Conservation (phyloP, 2,797 vertebrate species). For the Bradypus variegatus region DNA sequence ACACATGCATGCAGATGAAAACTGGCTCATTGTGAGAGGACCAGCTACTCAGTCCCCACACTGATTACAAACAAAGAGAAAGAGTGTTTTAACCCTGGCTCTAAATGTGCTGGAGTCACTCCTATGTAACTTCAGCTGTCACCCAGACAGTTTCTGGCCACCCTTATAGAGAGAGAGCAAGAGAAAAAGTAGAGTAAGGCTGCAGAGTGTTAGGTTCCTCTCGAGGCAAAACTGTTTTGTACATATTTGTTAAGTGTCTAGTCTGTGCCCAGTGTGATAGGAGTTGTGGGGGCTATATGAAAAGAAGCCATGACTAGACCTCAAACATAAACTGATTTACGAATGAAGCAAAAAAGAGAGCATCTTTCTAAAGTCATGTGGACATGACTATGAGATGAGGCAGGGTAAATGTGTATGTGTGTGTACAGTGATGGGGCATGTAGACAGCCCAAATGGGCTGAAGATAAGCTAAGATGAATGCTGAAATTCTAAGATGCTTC, state of each 20-base stretch:
- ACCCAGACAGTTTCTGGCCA: neutral
- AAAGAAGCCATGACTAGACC: neutral
- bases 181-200: neutral
- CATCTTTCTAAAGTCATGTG: neutral
- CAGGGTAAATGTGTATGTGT: accelerated
- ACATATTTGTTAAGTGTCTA: neutral
- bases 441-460: neutral
- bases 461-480: accelerated
- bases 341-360: neutral
- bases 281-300: neutral
- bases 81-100: neutral
- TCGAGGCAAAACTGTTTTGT: neutral
- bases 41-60: neutral
- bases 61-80: neutral
- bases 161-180: neutral
- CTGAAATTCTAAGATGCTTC: neutral
- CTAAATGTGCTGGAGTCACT: neutral
- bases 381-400: neutral
- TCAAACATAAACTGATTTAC: neutral
- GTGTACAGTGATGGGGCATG: neutral
- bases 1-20: neutral
- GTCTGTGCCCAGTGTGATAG: neutral
- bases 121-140: neutral
- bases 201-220: neutral
- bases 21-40: neutral